Percentiles rank a stretch among this genome's conserved stretches.
Conservation (phyloP, 2,888 invertebrate species). For the Neocrepidodera transversa region DNA sequence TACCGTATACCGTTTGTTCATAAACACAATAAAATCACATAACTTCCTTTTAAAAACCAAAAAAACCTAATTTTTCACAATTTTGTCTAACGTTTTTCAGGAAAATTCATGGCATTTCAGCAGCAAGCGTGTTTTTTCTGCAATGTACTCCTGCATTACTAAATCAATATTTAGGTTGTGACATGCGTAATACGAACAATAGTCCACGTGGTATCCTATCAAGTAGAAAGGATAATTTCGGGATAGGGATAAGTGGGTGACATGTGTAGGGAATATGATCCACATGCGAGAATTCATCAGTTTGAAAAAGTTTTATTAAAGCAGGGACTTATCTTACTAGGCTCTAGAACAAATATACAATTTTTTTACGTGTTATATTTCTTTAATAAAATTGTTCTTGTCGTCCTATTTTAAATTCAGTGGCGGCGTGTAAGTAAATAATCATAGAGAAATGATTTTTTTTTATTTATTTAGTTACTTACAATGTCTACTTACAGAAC, state of each 20-base stretch:
- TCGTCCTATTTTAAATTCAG: no score
- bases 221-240: slow-evolving; percentile 13
- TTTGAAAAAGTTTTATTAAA: background rate
- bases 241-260: background rate
- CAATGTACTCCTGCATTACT: slow-evolving; percentile 42
- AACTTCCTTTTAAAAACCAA: slow-evolving; percentile 9
- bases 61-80: background rate
- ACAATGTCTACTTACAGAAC: no score
- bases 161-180: slow-evolving; percentile 39
- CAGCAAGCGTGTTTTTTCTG: slow-evolving; percentile 35
- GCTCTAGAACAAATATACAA: no score
- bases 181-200: slow-evolving; percentile 30
- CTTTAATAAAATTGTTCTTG: no score
- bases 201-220: slow-evolving; percentile 25
- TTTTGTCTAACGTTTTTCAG: slow-evolving; percentile 23
- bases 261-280: background rate
- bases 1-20: slow-evolving; percentile 11
- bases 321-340: no score
- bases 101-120: slow-evolving; percentile 23
- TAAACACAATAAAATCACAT: slow-evolving; percentile 17
- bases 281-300: background rate
- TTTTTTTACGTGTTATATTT: no score
- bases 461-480: no score
- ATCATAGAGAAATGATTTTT: no score
- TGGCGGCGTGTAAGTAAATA: no score